A percentile compares a stretch with the other conserved stretches of the same genome.
These are phyloP conservation scores for Malurus splendens DNA, from an alignment of 2,797 vertebrate species.

Conservation along the genomic window DNA sequence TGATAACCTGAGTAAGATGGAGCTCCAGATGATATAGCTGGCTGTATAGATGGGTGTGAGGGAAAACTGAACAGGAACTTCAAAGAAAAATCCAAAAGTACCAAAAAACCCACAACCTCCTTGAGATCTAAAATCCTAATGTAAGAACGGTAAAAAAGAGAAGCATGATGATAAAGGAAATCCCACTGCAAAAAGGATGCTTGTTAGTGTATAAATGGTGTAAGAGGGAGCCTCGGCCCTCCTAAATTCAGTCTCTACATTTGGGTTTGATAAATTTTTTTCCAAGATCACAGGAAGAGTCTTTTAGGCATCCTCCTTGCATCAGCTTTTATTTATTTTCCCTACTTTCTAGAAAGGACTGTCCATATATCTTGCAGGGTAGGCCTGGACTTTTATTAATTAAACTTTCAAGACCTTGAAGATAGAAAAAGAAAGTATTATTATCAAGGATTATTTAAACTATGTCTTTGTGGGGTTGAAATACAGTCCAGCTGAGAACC, in stretches of 20 bases:
- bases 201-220: not conserved
- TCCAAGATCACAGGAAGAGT: not conserved
- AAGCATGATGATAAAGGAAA: not conserved
- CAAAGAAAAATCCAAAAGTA: not conserved
- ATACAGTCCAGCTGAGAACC: conserved; percentile 21
- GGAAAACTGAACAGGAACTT: not conserved
- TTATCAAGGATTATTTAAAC: conserved; percentile 38
- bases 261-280: not conserved
- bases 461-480: conserved; percentile 1
- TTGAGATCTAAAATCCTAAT: not conserved
- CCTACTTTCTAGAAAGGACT: not conserved
- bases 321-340: not conserved
- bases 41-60: not conserved
- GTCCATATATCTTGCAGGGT: not conserved
- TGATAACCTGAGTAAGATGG: not conserved
- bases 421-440: not conserved
- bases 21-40: not conserved
- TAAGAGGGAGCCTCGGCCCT: not conserved
- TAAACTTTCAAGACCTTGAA: conserved; percentile 32
- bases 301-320: not conserved
- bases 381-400: conserved; percentile 15
- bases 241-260: not conserved
- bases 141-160: not conserved
- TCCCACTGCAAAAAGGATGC: not conserved
- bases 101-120: not conserved